Conservation (phyloP, 2,113 vertebrate genomes). For the Harpagus bidentatus region DNA sequence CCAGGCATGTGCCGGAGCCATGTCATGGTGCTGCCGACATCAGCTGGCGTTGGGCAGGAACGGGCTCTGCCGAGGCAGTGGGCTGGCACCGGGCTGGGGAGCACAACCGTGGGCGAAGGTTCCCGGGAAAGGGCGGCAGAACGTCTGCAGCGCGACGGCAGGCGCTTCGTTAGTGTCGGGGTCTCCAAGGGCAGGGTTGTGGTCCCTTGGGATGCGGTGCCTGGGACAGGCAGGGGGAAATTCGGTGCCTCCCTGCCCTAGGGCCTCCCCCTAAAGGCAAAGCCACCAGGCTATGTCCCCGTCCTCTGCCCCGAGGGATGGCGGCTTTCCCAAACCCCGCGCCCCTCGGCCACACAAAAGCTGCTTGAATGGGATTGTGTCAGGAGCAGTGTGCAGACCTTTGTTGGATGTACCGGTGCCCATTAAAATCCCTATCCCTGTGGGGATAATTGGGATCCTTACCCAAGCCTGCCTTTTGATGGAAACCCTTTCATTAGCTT, state of each 20-base stretch:
- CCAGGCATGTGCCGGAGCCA: neutral
- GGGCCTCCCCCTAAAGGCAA: neutral
- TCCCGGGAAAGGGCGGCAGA: neutral
- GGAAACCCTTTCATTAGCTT: neutral
- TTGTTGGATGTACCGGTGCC: neutral
- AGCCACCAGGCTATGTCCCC: rapidly evolving
- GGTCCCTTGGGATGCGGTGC: neutral
- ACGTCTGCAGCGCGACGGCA: rapidly evolving
- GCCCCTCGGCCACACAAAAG: rapidly evolving
- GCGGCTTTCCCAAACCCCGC: neutral
- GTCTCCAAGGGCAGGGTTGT: rapidly evolving
- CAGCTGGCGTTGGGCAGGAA: neutral
- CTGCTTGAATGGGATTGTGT: conserved; percentile 17
- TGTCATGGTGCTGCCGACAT: neutral
- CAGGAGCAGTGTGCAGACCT: neutral
- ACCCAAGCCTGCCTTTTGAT: neutral
- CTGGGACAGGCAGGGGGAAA: neutral
- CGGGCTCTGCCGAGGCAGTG: rapidly evolving
- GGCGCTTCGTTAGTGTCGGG: rapidly evolving
- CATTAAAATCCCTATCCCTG: neutral
- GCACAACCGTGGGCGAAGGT: rapidly evolving
- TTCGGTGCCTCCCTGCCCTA: neutral
- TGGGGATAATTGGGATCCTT: conserved; percentile 14
- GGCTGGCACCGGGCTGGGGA: neutral
- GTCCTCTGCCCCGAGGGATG: rapidly evolving